phyloP scores from a whole-genome alignment of 2,888 invertebrate genomes.

The Seladonia tumulorum region DNA sequence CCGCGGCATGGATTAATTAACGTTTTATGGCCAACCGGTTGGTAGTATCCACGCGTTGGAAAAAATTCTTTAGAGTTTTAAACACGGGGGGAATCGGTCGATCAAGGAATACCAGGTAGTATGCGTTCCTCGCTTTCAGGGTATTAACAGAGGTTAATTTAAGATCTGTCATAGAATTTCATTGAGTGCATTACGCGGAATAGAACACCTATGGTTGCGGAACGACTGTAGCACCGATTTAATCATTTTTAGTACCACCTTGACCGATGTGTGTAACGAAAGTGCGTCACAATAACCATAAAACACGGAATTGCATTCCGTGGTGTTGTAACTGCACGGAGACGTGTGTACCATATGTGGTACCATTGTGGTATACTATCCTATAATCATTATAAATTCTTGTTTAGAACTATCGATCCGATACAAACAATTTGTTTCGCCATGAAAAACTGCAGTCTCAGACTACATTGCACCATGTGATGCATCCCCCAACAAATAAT shows the following conservation, averaged over 20 bases:
- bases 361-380: no score
- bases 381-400: no score
- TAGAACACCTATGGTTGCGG: background rate
- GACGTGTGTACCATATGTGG: background rate
- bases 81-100: background rate
- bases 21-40: conserved; percentile 66
- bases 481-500: no score
- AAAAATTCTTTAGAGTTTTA: conserved; percentile 18
- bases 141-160: background rate
- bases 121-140: background rate
- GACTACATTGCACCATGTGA: no score
- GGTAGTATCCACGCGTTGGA: conserved; percentile 10
- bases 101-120: background rate
- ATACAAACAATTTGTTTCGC: no score
- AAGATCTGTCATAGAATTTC: background rate
- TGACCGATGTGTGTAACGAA: background rate
- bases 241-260: background rate
- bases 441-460: no score
- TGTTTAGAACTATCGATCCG: no score
- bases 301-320: background rate
- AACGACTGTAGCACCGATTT: background rate
- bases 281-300: background rate
- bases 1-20: conserved; percentile 74
- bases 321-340: background rate
- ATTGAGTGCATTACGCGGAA: background rate